phyloP scores from a whole-genome alignment of 2,797 vertebrate genomes.

The Channa striata region DNA sequence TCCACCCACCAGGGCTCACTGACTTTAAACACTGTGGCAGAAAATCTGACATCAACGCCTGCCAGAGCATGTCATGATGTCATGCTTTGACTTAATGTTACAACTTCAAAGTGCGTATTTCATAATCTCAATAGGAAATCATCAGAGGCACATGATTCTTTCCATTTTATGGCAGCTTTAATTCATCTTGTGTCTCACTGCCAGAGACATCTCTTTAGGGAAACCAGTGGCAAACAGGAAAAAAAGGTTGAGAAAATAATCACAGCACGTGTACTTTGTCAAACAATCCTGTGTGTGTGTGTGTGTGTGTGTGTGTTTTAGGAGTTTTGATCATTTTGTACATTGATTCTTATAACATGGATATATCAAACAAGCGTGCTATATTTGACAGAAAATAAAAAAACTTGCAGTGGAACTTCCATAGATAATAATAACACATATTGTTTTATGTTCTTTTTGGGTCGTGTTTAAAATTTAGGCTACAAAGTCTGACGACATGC shows the following conservation, averaged over 20 bases:
- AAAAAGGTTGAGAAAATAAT: constrained; percentile 23
- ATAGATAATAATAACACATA: constrained; percentile 15
- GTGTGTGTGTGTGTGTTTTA: background rate
- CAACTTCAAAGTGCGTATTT: constrained; percentile 63
- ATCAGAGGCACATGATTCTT: constrained; percentile 38
- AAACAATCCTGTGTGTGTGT: background rate
- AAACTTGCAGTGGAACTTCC: background rate
- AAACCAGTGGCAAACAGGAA: constrained; percentile 34
- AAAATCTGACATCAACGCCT: constrained; percentile 51
- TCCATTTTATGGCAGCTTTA: constrained; percentile 50
- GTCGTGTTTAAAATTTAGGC: background rate
- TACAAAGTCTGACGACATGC: background rate
- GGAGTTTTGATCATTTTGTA: constrained; percentile 25
- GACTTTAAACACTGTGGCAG: constrained; percentile 51
- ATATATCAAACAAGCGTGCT: background rate
- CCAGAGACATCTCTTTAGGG: constrained; percentile 34
- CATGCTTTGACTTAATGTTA: constrained; percentile 59
- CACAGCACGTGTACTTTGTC: constrained; percentile 15
- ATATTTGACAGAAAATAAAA: constrained; percentile 2
- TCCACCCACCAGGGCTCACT: constrained; percentile 34
- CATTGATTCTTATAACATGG: constrained; percentile 4
- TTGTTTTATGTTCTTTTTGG: background rate
- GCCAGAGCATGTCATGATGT: constrained; percentile 64
- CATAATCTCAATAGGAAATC: constrained; percentile 54
- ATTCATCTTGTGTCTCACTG: constrained; percentile 41